Conservation (phyloP, 2,113 vertebrate genomes). For the Morone saxatilis region DNA sequence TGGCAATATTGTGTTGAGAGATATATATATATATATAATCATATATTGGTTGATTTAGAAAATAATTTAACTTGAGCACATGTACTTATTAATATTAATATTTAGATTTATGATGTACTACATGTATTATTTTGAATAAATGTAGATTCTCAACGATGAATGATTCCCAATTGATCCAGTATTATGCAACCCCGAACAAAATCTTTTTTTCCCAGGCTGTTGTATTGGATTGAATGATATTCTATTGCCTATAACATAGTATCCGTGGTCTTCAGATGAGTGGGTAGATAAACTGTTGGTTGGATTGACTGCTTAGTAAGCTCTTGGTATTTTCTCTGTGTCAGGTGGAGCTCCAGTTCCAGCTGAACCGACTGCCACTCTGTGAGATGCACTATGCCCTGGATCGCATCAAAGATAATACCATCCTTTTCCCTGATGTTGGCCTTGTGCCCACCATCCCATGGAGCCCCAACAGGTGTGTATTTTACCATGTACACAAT, state of each 20-base stretch:
- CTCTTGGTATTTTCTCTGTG: slow-evolving; percentile 12
- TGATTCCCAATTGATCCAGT: not conserved
- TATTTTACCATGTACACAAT: not conserved
- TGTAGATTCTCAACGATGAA: not conserved
- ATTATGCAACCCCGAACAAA: not conserved
- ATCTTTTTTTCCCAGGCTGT: not conserved
- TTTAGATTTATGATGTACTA: not conserved
- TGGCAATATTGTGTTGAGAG: not conserved
- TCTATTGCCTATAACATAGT: not conserved
- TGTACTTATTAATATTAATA: not conserved
- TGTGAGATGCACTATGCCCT: slow-evolving; percentile 99
- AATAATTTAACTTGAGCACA: not conserved
- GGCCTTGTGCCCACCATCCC: slow-evolving; percentile 94
- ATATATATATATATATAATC: no score
- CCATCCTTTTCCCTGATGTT: slow-evolving; percentile 95
- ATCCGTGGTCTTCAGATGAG: not conserved
- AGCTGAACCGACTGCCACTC: slow-evolving; percentile 96
- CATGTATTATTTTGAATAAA: not conserved
- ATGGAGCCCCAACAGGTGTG: slow-evolving; percentile 98
- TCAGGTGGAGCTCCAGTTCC: slow-evolving; percentile 99
- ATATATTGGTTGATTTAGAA: not conserved
- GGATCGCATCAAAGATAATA: slow-evolving; percentile 96
- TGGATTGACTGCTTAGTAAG: not conserved
- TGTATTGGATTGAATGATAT: not conserved
- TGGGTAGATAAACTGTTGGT: not conserved